Evolutionary conservation across 1,140 invertebrate species (phyloP).

Genomic region (Coelopa frigida): DNA sequence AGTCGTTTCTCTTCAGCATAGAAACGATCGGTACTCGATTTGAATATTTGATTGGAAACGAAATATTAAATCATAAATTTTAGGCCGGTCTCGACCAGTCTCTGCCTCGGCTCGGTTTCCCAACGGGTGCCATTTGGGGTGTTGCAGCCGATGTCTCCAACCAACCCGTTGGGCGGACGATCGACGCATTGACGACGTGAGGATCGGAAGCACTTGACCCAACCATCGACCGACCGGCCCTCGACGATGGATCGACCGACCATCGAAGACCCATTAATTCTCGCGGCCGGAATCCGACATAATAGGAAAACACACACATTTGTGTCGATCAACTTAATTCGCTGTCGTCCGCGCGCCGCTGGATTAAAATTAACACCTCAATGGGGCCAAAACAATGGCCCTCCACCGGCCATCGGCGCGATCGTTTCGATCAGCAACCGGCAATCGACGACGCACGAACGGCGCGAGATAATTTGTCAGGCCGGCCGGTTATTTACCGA

Average conservation of each 20-base stretch:
- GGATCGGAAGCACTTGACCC: slow-evolving; percentile 7
- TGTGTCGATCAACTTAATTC: too few species aligned
- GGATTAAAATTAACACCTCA: too few species aligned
- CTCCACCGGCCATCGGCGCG: too few species aligned
- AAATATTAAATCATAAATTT: slow-evolving; percentile 9
- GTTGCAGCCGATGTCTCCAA: neutral
- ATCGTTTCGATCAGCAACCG: too few species aligned
- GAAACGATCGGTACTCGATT: slow-evolving; percentile 3
- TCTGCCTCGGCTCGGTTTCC: neutral
- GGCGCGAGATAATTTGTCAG: too few species aligned
- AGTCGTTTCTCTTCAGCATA: neutral
- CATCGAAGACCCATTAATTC: too few species aligned
- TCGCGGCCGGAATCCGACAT: too few species aligned
- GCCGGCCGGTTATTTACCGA: too few species aligned
- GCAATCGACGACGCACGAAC: too few species aligned
- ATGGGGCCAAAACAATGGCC: too few species aligned
- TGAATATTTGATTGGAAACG: slow-evolving; percentile 6
- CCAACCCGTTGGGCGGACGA: neutral
- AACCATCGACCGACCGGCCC: slow-evolving; percentile 5
- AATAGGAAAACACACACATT: too few species aligned
- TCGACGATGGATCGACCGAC: slow-evolving; percentile 3
- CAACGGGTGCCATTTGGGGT: slow-evolving; percentile 2
- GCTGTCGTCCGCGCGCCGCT: too few species aligned
- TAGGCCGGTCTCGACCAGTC: neutral
- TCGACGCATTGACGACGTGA: neutral